Evolutionary conservation across 2,888 invertebrate genomes (phyloP).

Genomic region (Beris morrisii): DNA sequence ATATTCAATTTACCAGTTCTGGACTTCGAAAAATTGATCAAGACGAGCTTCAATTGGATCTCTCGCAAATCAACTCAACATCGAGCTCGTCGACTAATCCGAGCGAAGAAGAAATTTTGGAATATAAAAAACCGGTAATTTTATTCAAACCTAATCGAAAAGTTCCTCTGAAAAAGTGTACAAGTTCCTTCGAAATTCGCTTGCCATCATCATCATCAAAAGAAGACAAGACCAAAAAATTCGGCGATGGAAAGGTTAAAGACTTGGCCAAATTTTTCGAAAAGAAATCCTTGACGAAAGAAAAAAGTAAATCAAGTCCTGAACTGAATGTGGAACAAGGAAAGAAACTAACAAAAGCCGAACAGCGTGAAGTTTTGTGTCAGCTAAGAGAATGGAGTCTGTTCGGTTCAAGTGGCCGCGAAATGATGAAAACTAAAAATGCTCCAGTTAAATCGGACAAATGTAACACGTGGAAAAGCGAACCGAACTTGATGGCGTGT

Average conservation of each 20-base stretch:
- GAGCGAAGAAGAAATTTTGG: constrained; percentile 6
- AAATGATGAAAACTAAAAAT: constrained; percentile 42
- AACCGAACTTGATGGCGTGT: constrained; percentile 19
- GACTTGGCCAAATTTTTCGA: constrained; percentile 72
- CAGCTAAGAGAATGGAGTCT: constrained; percentile 56
- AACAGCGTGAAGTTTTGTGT: constrained; percentile 49
- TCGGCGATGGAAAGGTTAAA: constrained; percentile 70
- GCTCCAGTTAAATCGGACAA: neutral
- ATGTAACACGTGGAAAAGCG: constrained; percentile 24
- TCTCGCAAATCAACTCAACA: constrained; percentile 49
- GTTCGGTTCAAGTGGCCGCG: constrained; percentile 45
- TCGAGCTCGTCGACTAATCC: constrained; percentile 23
- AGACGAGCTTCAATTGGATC: constrained; percentile 44
- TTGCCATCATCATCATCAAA: constrained; percentile 3
- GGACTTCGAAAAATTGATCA: constrained; percentile 23
- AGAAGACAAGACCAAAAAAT: constrained; percentile 42
- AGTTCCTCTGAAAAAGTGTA: constrained; percentile 48
- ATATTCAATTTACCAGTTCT: neutral
- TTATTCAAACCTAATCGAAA: constrained; percentile 36
- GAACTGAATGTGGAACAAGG: constrained; percentile 53
- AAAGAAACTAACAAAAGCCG: constrained; percentile 44
- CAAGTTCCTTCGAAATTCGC: constrained; percentile 48
- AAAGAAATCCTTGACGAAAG: constrained; percentile 19
- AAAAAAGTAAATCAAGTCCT: constrained; percentile 58
- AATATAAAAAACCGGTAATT: neutral